These are phyloP conservation scores for Pyrgus malvae DNA, from an alignment of 2,888 invertebrate species.

Conservation along the genomic window DNA sequence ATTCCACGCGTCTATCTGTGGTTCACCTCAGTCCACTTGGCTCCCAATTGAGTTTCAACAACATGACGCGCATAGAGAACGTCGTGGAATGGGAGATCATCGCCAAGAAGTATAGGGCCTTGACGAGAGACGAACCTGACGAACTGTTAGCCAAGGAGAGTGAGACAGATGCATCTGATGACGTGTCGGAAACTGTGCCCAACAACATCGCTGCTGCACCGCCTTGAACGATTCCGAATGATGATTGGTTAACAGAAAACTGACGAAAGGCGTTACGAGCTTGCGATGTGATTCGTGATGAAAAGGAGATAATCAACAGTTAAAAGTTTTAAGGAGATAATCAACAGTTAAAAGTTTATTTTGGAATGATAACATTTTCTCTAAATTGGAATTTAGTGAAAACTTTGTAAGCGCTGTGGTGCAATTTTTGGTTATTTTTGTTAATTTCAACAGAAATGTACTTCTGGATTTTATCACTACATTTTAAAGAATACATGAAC, in stretches of 20 bases:
- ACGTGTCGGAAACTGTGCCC: slow-evolving; percentile 66
- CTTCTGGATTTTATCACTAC: too few relatives aligned
- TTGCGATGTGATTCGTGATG: too few relatives aligned
- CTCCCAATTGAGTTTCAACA: slow-evolving; percentile 91
- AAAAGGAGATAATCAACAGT: too few relatives aligned
- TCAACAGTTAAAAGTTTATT: too few relatives aligned
- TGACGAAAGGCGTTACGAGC: too few relatives aligned
- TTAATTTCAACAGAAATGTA: too few relatives aligned
- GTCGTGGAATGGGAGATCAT: slow-evolving; percentile 96
- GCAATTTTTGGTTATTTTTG: too few relatives aligned
- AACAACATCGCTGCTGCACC: slow-evolving; percentile 67
- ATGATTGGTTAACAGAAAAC: not conserved
- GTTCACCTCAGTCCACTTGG: slow-evolving; percentile 92
- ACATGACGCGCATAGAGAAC: slow-evolving; percentile 91
- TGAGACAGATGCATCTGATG: slow-evolving; percentile 68
- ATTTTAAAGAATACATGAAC: too few relatives aligned
- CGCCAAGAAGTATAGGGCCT: slow-evolving; percentile 92
- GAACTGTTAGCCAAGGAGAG: slow-evolving; percentile 60
- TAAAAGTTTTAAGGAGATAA: too few relatives aligned
- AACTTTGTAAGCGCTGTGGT: too few relatives aligned
- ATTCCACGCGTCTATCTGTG: slow-evolving; percentile 89
- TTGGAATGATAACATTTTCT: too few relatives aligned
- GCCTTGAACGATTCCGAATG: slow-evolving; percentile 49
- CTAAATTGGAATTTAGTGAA: too few relatives aligned
- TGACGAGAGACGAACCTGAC: slow-evolving; percentile 78